These are phyloP conservation scores for Tichodroma muraria DNA, from an alignment of 2,113 vertebrate genomes.

Conservation along the genomic window DNA sequence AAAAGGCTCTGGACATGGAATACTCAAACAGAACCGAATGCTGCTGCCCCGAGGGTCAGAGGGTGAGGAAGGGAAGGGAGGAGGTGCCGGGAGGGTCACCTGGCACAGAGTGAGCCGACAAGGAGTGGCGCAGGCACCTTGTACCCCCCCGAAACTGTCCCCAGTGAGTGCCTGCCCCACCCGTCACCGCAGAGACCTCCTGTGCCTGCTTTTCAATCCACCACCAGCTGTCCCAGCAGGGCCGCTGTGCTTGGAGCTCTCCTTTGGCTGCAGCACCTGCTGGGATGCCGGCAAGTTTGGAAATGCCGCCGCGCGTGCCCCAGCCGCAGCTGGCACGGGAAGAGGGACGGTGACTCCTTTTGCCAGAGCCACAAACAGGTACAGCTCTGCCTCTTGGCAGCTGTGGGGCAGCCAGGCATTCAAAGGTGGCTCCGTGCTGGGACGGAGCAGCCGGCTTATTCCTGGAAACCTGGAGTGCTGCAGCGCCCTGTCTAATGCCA, in stretches of 20 bases:
- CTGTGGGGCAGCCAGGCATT: neutral
- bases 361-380: neutral
- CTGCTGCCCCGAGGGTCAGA: neutral
- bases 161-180: neutral
- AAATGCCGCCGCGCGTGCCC: neutral
- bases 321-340: neutral
- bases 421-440: neutral
- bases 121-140: neutral
- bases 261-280: neutral
- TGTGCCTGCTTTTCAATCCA: neutral
- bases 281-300: neutral
- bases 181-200: neutral
- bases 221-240: neutral
- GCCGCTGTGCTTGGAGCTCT: neutral
- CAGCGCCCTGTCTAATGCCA: neutral
- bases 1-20: neutral
- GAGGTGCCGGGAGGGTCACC: neutral
- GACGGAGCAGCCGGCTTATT: neutral
- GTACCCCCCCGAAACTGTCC: too few relatives aligned
- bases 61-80: neutral
- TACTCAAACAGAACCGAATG: neutral
- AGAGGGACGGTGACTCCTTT: neutral
- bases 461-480: neutral
- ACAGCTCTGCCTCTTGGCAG: neutral
- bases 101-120: neutral